These are phyloP conservation scores for Gymnarchus niloticus DNA, from an alignment of 2,113 vertebrate genomes.

Conservation along the genomic window DNA sequence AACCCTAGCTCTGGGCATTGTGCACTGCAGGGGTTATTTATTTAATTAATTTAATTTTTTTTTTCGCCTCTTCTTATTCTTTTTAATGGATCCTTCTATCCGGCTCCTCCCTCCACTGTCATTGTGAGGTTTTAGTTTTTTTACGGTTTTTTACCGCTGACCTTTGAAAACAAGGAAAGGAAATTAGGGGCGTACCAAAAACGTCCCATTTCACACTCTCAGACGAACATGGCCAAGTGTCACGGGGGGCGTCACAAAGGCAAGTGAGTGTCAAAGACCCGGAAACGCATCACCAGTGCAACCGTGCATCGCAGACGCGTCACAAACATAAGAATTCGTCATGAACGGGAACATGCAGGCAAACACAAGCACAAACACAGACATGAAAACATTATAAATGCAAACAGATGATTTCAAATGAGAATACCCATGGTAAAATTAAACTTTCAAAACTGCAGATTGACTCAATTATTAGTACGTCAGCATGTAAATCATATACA, in stretches of 20 bases:
- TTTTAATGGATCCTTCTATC: constrained; percentile 52
- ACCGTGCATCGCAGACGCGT: neutral
- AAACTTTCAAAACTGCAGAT: neutral
- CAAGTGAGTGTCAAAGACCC: neutral
- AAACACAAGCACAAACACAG: neutral
- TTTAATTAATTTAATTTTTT: constrained; percentile 38
- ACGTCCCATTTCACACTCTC: constrained; percentile 7
- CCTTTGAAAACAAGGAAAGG: constrained; percentile 31
- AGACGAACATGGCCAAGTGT: neutral
- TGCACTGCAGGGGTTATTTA: constrained; percentile 48
- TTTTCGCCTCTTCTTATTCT: constrained; percentile 29
- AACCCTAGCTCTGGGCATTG: constrained; percentile 62
- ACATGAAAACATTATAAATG: neutral
- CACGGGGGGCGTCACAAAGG: neutral
- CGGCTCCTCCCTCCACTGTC: neutral
- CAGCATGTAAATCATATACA: neutral
- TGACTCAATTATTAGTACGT: neutral
- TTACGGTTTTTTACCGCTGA: constrained; percentile 34
- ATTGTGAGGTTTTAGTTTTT: constrained; percentile 33
- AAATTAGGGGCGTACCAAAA: constrained; percentile 35
- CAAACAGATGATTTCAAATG: neutral
- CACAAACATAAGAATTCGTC: neutral
- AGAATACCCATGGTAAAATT: neutral
- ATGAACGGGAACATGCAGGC: too few species aligned
- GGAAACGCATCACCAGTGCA: neutral